Evolutionary conservation across 2,888 invertebrate genomes (phyloP), one percentile per base, ranked within the genome.

Genomic region (Andrena camellia): DNA sequence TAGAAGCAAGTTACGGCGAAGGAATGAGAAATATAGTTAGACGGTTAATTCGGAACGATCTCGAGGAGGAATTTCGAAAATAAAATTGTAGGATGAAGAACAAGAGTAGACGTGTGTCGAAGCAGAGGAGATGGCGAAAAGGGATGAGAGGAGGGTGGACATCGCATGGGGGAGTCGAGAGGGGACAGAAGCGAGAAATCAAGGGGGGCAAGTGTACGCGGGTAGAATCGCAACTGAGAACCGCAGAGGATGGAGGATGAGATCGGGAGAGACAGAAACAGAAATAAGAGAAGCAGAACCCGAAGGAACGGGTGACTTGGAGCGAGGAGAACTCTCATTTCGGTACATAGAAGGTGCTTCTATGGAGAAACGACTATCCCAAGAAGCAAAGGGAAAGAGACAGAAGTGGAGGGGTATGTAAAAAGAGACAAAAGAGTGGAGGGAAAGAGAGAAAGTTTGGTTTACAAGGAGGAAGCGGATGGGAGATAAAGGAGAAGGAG

Each of bases 301-400:
- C 50, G 26, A 35, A 59, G 68, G 52, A 74, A 73, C 54, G 64
- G 50, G 72, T 54, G 73, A 59, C 78, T 81, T 74, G 78, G 67
- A 72, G 72, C 64, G 78, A 66, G 73, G 71, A 81, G 81, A 64
- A 74, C 78, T 76, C 83, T 80, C 76, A 80, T 82, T 84, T 77
- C 74, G 74, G 74, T 68, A 72, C 77, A 78, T 69, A 76, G 77
- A 66, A 69, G 82, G 76, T 60, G 78, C 67, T 72, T 70, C 78
- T 70, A 57, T 67, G 76, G 62, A 77, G 80, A 70, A 85, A 71
- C 72, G 75, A 62, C 52, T 68, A 68, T 57, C 70, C 17, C 62
- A 60, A 64, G 70, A 31, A 67, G 52, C 31, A 29, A 29, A 69
- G 60, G 57, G 26, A 33, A 68, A 50, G 50, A 20, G 66, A 26